These are phyloP conservation scores for Timandra comae DNA, from an alignment of 2,888 invertebrate species.

Conservation along the genomic window DNA sequence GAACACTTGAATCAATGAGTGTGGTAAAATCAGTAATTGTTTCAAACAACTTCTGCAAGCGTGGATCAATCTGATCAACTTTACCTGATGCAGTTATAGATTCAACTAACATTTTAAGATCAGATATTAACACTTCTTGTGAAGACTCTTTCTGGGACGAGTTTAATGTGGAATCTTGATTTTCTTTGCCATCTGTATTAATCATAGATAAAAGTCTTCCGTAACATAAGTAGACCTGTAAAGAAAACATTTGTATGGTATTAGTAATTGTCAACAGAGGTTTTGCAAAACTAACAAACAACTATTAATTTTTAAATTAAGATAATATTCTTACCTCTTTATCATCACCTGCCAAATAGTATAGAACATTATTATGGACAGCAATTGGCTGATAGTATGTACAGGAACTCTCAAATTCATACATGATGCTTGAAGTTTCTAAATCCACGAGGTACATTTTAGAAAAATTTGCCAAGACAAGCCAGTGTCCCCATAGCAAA, in stretches of 20 bases:
- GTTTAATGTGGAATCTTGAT: too few relatives aligned
- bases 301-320: too few relatives aligned
- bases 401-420: conserved; percentile 37
- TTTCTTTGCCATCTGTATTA: too few relatives aligned
- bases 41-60: conserved; percentile 46
- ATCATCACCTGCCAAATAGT: conserved; percentile 43
- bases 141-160: conserved; percentile 32
- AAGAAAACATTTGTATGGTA: too few relatives aligned
- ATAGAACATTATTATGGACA: conserved; percentile 42
- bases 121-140: conserved; percentile 47
- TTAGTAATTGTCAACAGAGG: too few relatives aligned
- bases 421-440: conserved; percentile 32
- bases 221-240: conserved; percentile 15
- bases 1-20: conserved; percentile 38
- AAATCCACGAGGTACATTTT: conserved; percentile 53
- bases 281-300: too few relatives aligned
- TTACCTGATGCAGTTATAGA: conserved; percentile 26
- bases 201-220: too few relatives aligned
- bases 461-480: conserved; percentile 34
- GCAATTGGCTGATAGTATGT: conserved; percentile 41
- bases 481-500: conserved; percentile 41
- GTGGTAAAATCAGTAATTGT: conserved; percentile 46
- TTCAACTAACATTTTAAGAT: conserved; percentile 39
- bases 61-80: conserved; percentile 31
- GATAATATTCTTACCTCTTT: conserved; percentile 55